Conservation (phyloP, 1,140 invertebrate genomes). For the Caerostris darwini region DNA sequence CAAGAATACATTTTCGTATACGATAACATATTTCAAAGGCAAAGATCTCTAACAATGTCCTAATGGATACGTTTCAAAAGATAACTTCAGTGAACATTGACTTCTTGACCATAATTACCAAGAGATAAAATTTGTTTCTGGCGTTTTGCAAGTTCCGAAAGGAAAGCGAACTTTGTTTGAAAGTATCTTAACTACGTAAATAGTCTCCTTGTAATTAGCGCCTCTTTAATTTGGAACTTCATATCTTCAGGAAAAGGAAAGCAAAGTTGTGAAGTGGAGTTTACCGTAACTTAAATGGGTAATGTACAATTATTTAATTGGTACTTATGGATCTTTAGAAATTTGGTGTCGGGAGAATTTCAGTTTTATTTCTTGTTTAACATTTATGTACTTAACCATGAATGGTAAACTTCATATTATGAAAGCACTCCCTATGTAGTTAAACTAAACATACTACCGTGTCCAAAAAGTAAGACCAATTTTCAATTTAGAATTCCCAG, state of each 20-base stretch:
- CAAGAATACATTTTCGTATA: neutral
- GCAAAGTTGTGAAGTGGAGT: neutral
- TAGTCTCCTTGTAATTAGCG: conserved; percentile 38
- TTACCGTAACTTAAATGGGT: neutral
- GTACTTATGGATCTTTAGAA: too few relatives aligned
- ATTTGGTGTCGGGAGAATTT: too few relatives aligned
- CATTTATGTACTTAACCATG: too few relatives aligned
- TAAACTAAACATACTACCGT: too few relatives aligned
- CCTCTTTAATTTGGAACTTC: conserved; percentile 42
- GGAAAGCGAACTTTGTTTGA: too few relatives aligned
- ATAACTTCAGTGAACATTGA: neutral
- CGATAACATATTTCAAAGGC: neutral
- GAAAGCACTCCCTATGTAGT: too few relatives aligned
- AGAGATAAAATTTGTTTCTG: neutral
- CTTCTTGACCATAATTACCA: conserved; percentile 10
- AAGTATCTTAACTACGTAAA: neutral
- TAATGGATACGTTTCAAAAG: neutral
- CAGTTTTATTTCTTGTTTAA: too few relatives aligned
- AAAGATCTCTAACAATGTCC: neutral
- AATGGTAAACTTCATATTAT: too few relatives aligned
- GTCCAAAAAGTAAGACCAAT: too few relatives aligned
- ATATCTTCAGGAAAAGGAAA: neutral
- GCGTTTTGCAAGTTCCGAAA: neutral
- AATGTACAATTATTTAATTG: too few relatives aligned
- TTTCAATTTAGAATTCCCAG: too few relatives aligned